Evolutionary conservation across 1,140 invertebrate genomes (phyloP).

Genomic region (Solenopsis invicta): DNA sequence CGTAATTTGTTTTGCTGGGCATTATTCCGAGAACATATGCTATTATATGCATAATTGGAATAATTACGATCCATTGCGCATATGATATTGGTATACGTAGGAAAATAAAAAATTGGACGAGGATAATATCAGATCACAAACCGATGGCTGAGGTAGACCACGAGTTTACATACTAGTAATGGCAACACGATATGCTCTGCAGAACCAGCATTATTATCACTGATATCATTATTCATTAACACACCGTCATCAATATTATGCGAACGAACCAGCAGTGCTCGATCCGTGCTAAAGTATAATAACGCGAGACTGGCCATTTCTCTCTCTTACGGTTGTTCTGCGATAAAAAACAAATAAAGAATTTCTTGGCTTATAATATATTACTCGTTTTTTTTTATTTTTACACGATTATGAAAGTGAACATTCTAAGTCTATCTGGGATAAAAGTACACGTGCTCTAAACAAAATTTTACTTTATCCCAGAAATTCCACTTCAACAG

Average conservation of each 20-base stretch:
- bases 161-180: constrained; percentile 48
- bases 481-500: constrained; percentile 22
- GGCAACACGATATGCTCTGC: constrained; percentile 32
- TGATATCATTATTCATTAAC: constrained; percentile 62
- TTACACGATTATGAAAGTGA: background rate
- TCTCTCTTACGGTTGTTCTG: background rate
- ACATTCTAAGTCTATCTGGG: background rate
- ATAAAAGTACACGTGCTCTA: constrained; percentile 5
- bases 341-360: constrained; percentile 17
- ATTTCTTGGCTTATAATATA: background rate
- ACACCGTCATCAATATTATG: constrained; percentile 41
- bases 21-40: constrained; percentile 25
- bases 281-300: constrained; percentile 35
- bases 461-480: constrained; percentile 18
- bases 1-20: constrained; percentile 3
- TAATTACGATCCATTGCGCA: constrained; percentile 17
- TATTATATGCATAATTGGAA: constrained; percentile 24
- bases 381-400: constrained; percentile 28
- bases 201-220: constrained; percentile 43
- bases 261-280: background rate
- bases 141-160: constrained; percentile 43
- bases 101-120: constrained; percentile 28
- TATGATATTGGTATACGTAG: constrained; percentile 18
- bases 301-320: constrained; percentile 4
- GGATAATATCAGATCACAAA: constrained; percentile 52